Conservation (phyloP, 1,140 invertebrate genomes). For the Lepidurus arcticus region DNA sequence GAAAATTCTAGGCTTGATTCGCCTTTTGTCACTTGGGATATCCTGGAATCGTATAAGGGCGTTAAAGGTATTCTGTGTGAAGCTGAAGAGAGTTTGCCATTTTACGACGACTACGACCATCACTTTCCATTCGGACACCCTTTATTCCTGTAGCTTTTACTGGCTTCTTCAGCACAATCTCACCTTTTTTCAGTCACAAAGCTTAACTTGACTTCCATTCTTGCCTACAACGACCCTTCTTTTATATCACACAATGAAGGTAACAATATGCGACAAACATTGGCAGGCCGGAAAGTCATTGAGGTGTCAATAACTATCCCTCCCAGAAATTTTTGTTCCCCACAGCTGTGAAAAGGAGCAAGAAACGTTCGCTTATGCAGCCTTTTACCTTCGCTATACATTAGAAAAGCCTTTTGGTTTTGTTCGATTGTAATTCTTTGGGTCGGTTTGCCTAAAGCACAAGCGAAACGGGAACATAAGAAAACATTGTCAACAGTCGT, state of each 20-base stretch:
- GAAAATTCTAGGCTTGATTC: slow-evolving; percentile 22
- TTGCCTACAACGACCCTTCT: slow-evolving; percentile 18
- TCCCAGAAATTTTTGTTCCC: slow-evolving; percentile 1
- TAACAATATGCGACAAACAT: slow-evolving; percentile 5
- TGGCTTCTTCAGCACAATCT: slow-evolving; percentile 14
- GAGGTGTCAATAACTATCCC: neutral
- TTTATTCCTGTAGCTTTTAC: neutral
- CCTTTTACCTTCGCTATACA: neutral
- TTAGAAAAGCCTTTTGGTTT: neutral
- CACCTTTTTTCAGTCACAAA: slow-evolving; percentile 2
- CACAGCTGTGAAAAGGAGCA: neutral
- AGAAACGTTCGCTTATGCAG: neutral
- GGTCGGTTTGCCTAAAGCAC: neutral
- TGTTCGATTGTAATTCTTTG: neutral
- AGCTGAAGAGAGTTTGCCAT: slow-evolving; percentile 15
- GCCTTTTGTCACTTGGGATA: slow-evolving; percentile 21
- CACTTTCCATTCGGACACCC: slow-evolving; percentile 4
- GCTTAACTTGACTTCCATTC: slow-evolving; percentile 21
- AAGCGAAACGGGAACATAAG: neutral
- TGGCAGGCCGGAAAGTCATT: slow-evolving; percentile 17
- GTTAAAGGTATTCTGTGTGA: slow-evolving; percentile 9
- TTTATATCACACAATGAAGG: slow-evolving; percentile 3
- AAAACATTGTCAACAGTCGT: slow-evolving; percentile 17
- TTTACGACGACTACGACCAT: neutral
- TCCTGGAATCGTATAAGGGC: slow-evolving; percentile 12